A percentile compares a stretch with the other conserved stretches of the same genome.
These are phyloP conservation scores for Diaperis boleti DNA, from an alignment of 2,888 invertebrate genomes.

Conservation along the genomic window DNA sequence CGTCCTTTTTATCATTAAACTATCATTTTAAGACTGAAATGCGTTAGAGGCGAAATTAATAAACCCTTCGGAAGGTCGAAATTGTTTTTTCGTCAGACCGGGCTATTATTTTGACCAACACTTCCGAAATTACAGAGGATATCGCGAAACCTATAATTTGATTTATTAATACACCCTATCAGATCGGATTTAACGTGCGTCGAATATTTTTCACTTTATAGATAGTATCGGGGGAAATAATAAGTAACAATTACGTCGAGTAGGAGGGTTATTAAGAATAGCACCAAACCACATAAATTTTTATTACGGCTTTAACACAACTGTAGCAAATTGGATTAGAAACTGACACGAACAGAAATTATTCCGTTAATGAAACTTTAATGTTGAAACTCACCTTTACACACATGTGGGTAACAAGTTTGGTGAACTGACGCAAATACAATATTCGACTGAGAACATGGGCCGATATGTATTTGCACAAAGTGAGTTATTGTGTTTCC, in stretches of 20 bases:
- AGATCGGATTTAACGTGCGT: slow-evolving; percentile 19
- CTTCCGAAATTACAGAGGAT: slow-evolving; percentile 19
- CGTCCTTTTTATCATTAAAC: too few species aligned
- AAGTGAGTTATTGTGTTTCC: too few species aligned
- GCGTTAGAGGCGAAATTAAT: not conserved
- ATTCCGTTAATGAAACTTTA: slow-evolving; percentile 27
- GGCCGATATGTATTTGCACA: not conserved
- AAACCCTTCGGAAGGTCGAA: not conserved
- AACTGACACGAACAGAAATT: slow-evolving; percentile 30
- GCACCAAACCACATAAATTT: slow-evolving; percentile 7
- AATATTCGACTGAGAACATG: slow-evolving; percentile 3
- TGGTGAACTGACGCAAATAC: slow-evolving; percentile 16
- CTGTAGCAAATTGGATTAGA: slow-evolving; percentile 19
- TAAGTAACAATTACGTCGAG: not conserved
- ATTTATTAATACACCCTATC: slow-evolving; percentile 24
- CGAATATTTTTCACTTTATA: slow-evolving; percentile 22
- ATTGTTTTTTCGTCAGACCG: not conserved
- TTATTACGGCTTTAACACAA: slow-evolving; percentile 12
- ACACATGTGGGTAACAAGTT: not conserved
- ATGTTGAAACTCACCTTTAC: slow-evolving; percentile 17
- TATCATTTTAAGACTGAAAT: not conserved
- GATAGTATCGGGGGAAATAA: slow-evolving; percentile 7
- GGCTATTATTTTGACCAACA: slow-evolving; percentile 4
- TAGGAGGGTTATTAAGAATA: not conserved
- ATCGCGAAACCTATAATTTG: slow-evolving; percentile 6